Percentiles rank a stretch among this genome's conserved stretches.
phyloP scores from a whole-genome alignment of 2,113 vertebrate species.

The mouse (Mus musculus) region GRCm39 chr4:125458501-125459000 shows the following conservation, averaged over 20 bases:
- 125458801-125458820: neutral
- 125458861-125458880: neutral
- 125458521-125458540: neutral
- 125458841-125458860: neutral
- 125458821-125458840: neutral
- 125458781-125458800: too few relatives aligned
- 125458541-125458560: neutral
- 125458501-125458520: neutral
- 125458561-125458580: neutral
- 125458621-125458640: neutral
- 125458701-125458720: neutral
- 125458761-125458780: neutral
- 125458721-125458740: neutral
- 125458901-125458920: accelerated
- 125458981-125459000: neutral
- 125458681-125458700: neutral
- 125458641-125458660: neutral
- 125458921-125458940: accelerated
- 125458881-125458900: too few relatives aligned
- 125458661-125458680: neutral
- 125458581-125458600: neutral
- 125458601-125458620: accelerated
- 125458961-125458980: neutral
- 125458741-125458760: neutral
- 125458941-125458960: neutral